Conservation (phyloP, 2,888 invertebrate species). For the Danaus chrysippus region DNA sequence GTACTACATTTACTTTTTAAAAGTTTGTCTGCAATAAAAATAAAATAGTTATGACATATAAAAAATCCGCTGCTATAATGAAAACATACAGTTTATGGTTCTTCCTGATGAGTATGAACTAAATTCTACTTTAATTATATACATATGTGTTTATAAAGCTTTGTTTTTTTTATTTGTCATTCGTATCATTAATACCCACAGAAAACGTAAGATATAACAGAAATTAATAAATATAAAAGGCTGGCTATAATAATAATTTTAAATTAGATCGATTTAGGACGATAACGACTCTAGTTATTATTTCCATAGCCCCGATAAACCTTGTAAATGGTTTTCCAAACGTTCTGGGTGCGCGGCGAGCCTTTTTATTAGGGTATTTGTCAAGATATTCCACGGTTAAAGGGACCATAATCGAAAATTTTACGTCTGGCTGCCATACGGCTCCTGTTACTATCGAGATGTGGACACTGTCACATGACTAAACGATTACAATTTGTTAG, state of each 20-base stretch:
- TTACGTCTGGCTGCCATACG: slow-evolving; percentile 72
- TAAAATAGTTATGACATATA: no score
- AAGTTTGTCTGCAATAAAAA: no score
- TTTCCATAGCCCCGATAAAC: slow-evolving; percentile 77
- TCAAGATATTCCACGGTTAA: slow-evolving; percentile 69
- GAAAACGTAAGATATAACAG: no score
- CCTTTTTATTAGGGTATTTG: slow-evolving; percentile 76
- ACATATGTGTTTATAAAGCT: no score
- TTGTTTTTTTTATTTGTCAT: no score
- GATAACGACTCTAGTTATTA: slow-evolving; percentile 76
- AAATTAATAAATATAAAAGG: slow-evolving; percentile 64
- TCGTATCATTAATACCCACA: no score
- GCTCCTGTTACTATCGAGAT: slow-evolving; percentile 31
- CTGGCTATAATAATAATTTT: slow-evolving; percentile 75
- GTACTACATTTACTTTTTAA: no score
- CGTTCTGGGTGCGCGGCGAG: slow-evolving; percentile 67
- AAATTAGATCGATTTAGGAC: slow-evolving; percentile 76
- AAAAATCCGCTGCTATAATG: no score
- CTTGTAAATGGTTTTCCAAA: slow-evolving; percentile 78
- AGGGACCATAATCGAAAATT: slow-evolving; percentile 70
- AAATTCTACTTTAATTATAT: no score
- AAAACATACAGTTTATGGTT: no score
- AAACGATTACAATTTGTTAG: slow-evolving; percentile 14
- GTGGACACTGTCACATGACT: slow-evolving; percentile 11
- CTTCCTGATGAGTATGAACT: no score